Percentiles rank a stretch among this genome's conserved stretches.
Conservation (phyloP, 2,888 invertebrate species). For the Ernsta delagoae region DNA sequence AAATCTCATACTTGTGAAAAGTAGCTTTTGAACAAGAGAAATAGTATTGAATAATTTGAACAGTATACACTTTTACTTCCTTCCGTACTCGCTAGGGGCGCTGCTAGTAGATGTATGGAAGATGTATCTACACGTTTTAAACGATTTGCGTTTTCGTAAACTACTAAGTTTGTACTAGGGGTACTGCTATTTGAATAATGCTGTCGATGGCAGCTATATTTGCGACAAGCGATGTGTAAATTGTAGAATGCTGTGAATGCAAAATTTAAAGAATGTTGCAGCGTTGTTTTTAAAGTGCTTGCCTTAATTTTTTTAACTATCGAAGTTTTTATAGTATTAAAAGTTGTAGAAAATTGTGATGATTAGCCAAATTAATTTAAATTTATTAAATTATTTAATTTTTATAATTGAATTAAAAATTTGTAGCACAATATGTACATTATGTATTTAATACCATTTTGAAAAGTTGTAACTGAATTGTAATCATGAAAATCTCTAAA, state of each 20-base stretch:
- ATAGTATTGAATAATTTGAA: too few relatives aligned
- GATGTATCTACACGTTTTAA: too few relatives aligned
- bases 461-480: background rate
- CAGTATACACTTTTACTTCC: too few relatives aligned
- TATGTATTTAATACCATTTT: background rate
- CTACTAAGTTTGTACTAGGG: too few relatives aligned
- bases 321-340: background rate
- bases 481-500: background rate
- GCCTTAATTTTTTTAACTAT: background rate
- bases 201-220: background rate
- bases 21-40: too few relatives aligned
- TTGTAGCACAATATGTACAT: background rate
- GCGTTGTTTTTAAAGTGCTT: background rate
- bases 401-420: background rate
- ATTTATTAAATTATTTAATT: background rate
- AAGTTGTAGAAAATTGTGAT: background rate
- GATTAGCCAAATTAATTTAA: background rate
- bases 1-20: too few relatives aligned
- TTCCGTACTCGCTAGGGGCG: too few relatives aligned
- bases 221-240: background rate
- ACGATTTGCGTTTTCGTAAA: too few relatives aligned
- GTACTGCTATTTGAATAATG: background rate
- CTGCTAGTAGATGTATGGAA: too few relatives aligned
- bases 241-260: too few relatives aligned
- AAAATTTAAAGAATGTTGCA: background rate